phyloP scores from a whole-genome alignment of 2,888 invertebrate genomes.

The Lumbricus terrestris region DNA sequence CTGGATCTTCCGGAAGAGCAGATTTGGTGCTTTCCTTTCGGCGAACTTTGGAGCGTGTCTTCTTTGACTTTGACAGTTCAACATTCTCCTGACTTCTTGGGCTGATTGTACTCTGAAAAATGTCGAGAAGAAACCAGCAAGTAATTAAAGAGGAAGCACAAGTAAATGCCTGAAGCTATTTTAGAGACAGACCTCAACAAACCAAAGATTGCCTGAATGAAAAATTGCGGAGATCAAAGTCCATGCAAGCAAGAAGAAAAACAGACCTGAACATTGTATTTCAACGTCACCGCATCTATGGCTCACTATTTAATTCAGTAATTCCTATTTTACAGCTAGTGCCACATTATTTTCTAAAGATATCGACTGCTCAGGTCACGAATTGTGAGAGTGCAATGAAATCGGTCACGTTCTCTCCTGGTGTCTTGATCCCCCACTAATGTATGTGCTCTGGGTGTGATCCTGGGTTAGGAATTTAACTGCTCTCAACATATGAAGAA shows the following conservation, averaged over 20 bases:
- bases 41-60: background rate
- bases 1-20: background rate
- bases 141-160: background rate
- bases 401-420: background rate
- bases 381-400: background rate
- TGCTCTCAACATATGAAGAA: too few species aligned
- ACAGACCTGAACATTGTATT: background rate
- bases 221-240: background rate
- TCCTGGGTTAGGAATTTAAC: too few species aligned
- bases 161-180: background rate
- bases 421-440: too few species aligned
- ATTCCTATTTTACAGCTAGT: background rate
- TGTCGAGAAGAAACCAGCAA: background rate
- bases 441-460: too few species aligned
- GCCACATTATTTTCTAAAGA: background rate
- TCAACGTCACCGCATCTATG: background rate
- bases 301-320: background rate
- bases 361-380: background rate
- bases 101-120: background rate
- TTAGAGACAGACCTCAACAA: background rate
- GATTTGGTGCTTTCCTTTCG: background rate
- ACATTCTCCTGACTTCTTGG: background rate
- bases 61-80: background rate
- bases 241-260: background rate
- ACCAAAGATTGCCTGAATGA: background rate